Percentiles rank a stretch among this genome's conserved stretches.
Evolutionary conservation across 2,797 vertebrate species (phyloP).

Genomic region (Coreius guichenoti): DNA sequence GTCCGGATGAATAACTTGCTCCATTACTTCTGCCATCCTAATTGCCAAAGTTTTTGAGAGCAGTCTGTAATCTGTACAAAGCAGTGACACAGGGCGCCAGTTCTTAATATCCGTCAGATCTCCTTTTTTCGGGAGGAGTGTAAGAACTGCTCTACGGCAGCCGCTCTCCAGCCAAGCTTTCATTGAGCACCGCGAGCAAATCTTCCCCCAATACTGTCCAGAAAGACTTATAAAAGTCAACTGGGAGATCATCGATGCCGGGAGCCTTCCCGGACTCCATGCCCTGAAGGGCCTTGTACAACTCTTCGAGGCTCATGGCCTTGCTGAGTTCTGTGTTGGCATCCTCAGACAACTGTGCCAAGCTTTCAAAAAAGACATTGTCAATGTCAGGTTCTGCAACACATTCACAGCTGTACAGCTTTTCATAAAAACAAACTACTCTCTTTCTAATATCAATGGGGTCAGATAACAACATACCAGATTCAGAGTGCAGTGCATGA

Average conservation of each 20-base stretch:
- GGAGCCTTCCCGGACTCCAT: too few relatives aligned
- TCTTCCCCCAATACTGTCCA: background rate
- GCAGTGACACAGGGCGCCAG: too few relatives aligned
- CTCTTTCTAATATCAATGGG: background rate
- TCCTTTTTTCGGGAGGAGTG: background rate
- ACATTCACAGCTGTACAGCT: too few relatives aligned
- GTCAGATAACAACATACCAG: background rate
- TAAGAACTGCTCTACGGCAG: background rate
- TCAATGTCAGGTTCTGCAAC: too few relatives aligned
- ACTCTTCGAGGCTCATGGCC: background rate
- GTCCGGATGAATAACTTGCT: background rate
- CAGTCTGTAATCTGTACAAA: too few relatives aligned
- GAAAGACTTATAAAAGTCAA: background rate
- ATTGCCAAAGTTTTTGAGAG: too few relatives aligned
- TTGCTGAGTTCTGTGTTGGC: background rate
- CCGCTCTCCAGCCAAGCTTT: background rate
- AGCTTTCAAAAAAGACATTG: rapidly evolving
- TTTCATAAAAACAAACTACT: too few relatives aligned
- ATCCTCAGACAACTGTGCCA: too few relatives aligned
- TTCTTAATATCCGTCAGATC: background rate
- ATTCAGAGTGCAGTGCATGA: background rate
- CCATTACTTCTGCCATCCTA: background rate
- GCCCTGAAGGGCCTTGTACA: background rate
- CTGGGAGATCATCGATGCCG: background rate
- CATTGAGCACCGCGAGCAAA: background rate